Conservation (phyloP, 1,140 invertebrate genomes). For the Metopolophium dirhodum region DNA sequence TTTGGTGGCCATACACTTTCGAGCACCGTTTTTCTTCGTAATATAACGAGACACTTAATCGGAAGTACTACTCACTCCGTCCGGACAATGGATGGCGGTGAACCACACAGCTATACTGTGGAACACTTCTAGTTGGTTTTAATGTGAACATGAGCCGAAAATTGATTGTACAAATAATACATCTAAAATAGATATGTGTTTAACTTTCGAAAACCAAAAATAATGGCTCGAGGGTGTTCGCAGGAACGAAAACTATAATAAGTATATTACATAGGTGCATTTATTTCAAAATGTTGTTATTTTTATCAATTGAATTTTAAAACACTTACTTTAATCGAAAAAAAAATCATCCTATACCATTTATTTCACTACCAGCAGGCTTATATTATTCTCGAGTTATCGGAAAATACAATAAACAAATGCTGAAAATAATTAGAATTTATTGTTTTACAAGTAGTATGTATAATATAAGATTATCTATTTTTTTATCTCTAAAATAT, state of each 20-base stretch:
- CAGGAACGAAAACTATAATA: background rate
- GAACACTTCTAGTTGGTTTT: background rate
- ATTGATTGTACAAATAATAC: background rate
- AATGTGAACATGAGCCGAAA: background rate
- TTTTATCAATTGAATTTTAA: background rate
- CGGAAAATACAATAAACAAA: too few species aligned
- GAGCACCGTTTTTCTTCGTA: background rate
- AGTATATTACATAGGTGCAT: background rate
- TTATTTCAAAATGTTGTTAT: background rate
- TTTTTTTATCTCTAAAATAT: background rate
- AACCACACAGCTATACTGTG: background rate
- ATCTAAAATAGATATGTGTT: background rate
- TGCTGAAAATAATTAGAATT: too few species aligned
- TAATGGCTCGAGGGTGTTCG: background rate
- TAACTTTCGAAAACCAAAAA: background rate
- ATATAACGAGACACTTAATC: conserved; percentile 22
- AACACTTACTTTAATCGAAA: background rate
- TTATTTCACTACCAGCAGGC: background rate
- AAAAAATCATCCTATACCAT: background rate
- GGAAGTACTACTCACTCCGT: background rate
- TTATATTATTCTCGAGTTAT: background rate
- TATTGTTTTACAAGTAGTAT: too few species aligned
- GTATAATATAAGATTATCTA: background rate
- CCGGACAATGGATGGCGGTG: background rate
- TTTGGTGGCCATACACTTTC: background rate